These are phyloP conservation scores for Schlechtendalia chinensis DNA, from an alignment of 1,140 invertebrate genomes.

Conservation along the genomic window DNA sequence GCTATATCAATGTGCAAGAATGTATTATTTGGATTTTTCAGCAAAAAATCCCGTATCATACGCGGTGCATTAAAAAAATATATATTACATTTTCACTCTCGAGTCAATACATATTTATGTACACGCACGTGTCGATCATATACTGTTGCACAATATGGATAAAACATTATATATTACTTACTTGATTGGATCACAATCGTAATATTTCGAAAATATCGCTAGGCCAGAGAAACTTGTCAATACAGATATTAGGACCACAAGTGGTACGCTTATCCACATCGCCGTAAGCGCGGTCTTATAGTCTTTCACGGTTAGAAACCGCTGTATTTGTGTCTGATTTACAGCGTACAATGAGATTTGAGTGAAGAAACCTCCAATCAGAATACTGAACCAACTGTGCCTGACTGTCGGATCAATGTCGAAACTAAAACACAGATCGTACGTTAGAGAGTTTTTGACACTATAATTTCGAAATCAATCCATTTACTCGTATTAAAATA, in stretches of 20 bases:
- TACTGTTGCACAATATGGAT: no score
- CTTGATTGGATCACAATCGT: slow-evolving; percentile 69
- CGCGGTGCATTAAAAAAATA: no score
- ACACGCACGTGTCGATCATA: no score
- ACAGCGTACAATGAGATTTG: slow-evolving; percentile 76
- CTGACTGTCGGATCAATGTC: slow-evolving; percentile 69
- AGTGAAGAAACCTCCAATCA: slow-evolving; percentile 71
- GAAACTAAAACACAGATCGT: slow-evolving; percentile 54
- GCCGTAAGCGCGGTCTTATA: slow-evolving; percentile 65
- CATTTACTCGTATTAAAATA: no score
- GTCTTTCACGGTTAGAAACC: slow-evolving; percentile 71
- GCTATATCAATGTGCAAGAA: no score
- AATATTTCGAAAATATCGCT: slow-evolving; percentile 74
- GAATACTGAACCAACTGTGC: slow-evolving; percentile 72
- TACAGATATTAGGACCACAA: slow-evolving; percentile 66
- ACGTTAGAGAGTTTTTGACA: no score
- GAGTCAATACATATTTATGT: no score
- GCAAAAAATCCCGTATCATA: no score
- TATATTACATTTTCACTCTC: no score
- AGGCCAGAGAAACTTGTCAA: slow-evolving; percentile 74
- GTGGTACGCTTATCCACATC: slow-evolving; percentile 70
- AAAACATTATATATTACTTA: no score
- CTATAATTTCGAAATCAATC: no score
- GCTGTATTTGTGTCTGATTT: slow-evolving; percentile 85
- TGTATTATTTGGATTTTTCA: no score